These are phyloP conservation scores for Brachyptera putata DNA, from an alignment of 2,888 invertebrate genomes.

Conservation along the genomic window DNA sequence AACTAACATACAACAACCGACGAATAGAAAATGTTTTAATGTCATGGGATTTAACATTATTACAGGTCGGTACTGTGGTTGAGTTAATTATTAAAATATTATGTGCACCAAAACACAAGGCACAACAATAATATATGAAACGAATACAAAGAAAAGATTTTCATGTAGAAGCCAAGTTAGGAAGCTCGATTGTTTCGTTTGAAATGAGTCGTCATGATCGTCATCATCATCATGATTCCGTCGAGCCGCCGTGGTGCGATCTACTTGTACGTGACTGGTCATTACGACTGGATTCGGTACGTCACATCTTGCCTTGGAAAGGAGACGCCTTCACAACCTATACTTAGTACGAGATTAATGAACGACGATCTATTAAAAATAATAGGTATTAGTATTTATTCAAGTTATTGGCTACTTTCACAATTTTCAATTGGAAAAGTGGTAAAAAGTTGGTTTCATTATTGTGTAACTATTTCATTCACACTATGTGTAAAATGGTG, in stretches of 20 bases:
- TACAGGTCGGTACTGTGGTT: conserved; percentile 8
- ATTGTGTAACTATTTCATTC: too few species aligned
- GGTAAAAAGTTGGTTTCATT: too few species aligned
- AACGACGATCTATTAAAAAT: not conserved
- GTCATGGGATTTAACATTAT: conserved; percentile 19
- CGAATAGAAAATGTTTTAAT: conserved; percentile 8
- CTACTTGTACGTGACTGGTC: not conserved
- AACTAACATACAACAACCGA: too few species aligned
- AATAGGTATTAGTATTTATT: not conserved
- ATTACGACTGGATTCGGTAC: too few species aligned
- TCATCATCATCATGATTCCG: not conserved
- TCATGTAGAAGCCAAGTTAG: conserved; percentile 8
- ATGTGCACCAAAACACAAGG: not conserved
- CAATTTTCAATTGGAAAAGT: too few species aligned
- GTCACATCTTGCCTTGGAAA: not conserved
- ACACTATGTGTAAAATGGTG: too few species aligned
- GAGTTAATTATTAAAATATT: conserved; percentile 16
- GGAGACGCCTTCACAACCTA: not conserved
- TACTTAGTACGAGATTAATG: conserved; percentile 6
- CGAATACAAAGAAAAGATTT: conserved; percentile 15
- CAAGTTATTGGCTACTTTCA: not conserved
- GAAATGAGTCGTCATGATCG: not conserved
- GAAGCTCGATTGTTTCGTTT: conserved; percentile 10
- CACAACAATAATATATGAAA: conserved; percentile 11
- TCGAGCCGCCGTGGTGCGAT: too few species aligned